Evolutionary conservation across 1,140 invertebrate species (phyloP).

Genomic region (Akabosia matsudoensis): DNA sequence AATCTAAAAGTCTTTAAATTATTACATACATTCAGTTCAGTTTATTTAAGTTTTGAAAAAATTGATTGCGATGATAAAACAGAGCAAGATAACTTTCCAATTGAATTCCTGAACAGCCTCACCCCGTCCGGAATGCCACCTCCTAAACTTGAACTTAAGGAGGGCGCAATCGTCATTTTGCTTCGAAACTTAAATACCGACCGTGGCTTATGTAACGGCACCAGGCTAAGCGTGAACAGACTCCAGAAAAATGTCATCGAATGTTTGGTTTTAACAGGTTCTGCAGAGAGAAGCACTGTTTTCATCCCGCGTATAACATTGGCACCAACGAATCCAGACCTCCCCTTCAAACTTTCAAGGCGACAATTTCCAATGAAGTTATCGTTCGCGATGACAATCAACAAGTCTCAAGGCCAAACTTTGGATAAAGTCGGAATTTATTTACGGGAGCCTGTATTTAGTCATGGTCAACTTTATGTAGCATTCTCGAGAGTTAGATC

Average conservation of each 20-base stretch:
- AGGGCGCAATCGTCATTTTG: slow-evolving; percentile 44
- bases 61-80: not conserved
- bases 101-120: slow-evolving; percentile 31
- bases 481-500: slow-evolving; percentile 39
- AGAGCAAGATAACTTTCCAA: slow-evolving; percentile 20
- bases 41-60: not conserved
- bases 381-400: slow-evolving; percentile 48
- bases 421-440: slow-evolving; percentile 44
- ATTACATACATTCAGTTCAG: not conserved
- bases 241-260: not conserved
- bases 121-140: slow-evolving; percentile 43
- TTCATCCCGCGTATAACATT: not conserved
- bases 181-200: slow-evolving; percentile 37
- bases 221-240: slow-evolving; percentile 32
- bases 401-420: slow-evolving; percentile 48
- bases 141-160: slow-evolving; percentile 43
- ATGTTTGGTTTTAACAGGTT: not conserved
- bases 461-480: slow-evolving; percentile 49
- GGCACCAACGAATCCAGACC: not conserved
- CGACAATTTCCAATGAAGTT: slow-evolving; percentile 36
- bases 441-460: slow-evolving; percentile 40
- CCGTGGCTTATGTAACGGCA: slow-evolving; percentile 44
- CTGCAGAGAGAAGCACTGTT: not conserved
- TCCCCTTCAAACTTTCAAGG: not conserved
- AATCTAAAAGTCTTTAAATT: slow-evolving; percentile 42